Conservation (phyloP, 2,113 vertebrate species). For the Siphamia tubifer region DNA sequence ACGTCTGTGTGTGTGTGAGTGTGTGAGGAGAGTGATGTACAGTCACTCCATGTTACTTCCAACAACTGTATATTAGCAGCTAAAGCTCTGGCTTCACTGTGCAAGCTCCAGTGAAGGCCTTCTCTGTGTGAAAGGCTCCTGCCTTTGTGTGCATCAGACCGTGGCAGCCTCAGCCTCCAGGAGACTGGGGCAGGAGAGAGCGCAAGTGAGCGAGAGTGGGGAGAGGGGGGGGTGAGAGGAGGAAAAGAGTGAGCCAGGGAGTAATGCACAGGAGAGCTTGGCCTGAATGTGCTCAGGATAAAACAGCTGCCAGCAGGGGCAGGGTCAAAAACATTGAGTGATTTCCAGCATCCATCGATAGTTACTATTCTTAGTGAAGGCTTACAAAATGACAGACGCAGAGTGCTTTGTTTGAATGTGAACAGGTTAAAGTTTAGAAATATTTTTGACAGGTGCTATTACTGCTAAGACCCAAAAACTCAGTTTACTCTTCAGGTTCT, state of each 20-base stretch:
- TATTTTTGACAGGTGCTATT: slow-evolving; percentile 9
- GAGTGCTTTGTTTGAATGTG: slow-evolving; percentile 31
- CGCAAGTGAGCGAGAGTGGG: background rate
- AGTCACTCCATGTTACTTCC: slow-evolving; percentile 56
- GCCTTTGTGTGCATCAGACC: slow-evolving; percentile 65
- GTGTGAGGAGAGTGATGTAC: slow-evolving; percentile 21
- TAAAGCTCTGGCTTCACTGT: slow-evolving; percentile 37
- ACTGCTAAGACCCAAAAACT: slow-evolving; percentile 12
- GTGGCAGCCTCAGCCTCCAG: slow-evolving; percentile 60
- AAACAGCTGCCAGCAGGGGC: slow-evolving; percentile 62
- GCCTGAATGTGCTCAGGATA: slow-evolving; percentile 50
- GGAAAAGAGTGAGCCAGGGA: background rate
- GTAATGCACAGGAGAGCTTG: slow-evolving; percentile 52
- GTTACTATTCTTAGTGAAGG: slow-evolving; percentile 57
- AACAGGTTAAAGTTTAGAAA: slow-evolving; percentile 14
- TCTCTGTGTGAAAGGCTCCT: slow-evolving; percentile 49
- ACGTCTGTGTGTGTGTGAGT: slow-evolving; percentile 5
- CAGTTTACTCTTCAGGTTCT: background rate
- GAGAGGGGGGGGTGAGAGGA: background rate
- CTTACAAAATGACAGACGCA: slow-evolving; percentile 32
- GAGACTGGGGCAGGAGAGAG: slow-evolving; percentile 37
- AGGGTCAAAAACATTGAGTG: slow-evolving; percentile 52
- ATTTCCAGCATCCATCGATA: slow-evolving; percentile 51
- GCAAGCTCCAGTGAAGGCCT: slow-evolving; percentile 51
- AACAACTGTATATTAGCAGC: slow-evolving; percentile 53